Evolutionary conservation across 2,888 invertebrate species (phyloP).

Genomic region (Aphelenchoides bicaudatus): DNA sequence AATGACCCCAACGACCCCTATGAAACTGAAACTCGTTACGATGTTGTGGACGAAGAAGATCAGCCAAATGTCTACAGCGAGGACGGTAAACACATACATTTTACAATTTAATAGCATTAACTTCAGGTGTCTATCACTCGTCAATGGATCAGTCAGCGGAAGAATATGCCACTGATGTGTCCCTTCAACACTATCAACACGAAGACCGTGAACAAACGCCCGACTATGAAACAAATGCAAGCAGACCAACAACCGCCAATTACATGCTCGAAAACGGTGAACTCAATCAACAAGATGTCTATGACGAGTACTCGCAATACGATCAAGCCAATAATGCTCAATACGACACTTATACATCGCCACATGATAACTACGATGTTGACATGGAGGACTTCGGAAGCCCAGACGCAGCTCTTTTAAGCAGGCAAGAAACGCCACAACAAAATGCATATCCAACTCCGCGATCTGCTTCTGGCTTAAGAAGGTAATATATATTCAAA

Average conservation of each 20-base stretch:
- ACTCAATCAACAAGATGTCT: not conserved
- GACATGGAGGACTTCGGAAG: conserved; percentile 27
- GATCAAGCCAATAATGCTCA: not conserved
- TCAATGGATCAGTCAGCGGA: too few species aligned
- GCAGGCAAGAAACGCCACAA: conserved; percentile 3
- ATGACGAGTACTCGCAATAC: conserved; percentile 5
- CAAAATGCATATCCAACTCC: too few species aligned
- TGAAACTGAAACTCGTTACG: too few species aligned
- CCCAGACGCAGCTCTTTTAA: not conserved
- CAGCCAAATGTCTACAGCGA: conserved; percentile 14
- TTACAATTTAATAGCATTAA: too few species aligned
- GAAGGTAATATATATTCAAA: too few species aligned
- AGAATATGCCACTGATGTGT: too few species aligned
- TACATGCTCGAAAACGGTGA: conserved; percentile 13
- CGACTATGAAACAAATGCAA: not conserved
- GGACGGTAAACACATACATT: conserved; percentile 9
- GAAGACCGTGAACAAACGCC: conserved; percentile 11
- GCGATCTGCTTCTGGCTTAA: too few species aligned
- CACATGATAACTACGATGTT: conserved; percentile 24
- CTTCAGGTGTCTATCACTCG: too few species aligned
- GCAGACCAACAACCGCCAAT: not conserved
- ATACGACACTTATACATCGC: not conserved
- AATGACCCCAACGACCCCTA: conserved; percentile 12
- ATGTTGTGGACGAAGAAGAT: conserved; percentile 28
- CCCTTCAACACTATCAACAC: not conserved